Conservation (phyloP, 2,113 vertebrate genomes). For the Marmota monax region DNA sequence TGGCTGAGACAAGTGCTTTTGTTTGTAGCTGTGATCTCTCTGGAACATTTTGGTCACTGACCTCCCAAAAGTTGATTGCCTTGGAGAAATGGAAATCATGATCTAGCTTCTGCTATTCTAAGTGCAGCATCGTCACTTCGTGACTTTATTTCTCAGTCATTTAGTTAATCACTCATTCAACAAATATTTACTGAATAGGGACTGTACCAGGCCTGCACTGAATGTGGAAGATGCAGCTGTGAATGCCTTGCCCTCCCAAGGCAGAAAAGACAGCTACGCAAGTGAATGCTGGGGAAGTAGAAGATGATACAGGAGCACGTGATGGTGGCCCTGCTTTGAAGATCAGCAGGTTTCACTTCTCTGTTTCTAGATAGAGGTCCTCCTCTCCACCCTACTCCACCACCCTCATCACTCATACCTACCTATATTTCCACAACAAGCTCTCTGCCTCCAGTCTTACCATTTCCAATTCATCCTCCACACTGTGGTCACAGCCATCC, state of each 20-base stretch:
- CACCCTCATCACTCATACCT: neutral
- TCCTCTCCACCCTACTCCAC: neutral
- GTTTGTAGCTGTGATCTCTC: neutral
- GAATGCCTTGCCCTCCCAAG: neutral
- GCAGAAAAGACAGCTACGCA: neutral
- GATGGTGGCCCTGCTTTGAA: neutral
- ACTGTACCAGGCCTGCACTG: neutral
- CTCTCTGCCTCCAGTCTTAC: neutral
- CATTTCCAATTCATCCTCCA: slow-evolving; percentile 10
- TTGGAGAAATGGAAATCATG: slow-evolving; percentile 16
- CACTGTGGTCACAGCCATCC: neutral
- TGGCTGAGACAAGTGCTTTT: neutral
- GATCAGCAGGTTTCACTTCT: neutral
- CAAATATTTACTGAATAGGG: neutral
- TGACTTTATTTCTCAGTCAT: neutral
- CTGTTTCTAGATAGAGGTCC: neutral
- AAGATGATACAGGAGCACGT: too few species aligned
- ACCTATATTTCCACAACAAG: neutral
- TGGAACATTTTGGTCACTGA: neutral
- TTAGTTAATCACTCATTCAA: slow-evolving; percentile 33
- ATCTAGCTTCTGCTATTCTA: neutral
- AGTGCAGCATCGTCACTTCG: neutral
- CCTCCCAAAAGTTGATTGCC: neutral
- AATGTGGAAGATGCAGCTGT: neutral
- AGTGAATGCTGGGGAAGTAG: neutral